Evolutionary conservation across 2,113 vertebrate species (phyloP), one percentile per base, ranked within the genome.

Genomic region (Ailuropoda melanoleuca): DNA sequence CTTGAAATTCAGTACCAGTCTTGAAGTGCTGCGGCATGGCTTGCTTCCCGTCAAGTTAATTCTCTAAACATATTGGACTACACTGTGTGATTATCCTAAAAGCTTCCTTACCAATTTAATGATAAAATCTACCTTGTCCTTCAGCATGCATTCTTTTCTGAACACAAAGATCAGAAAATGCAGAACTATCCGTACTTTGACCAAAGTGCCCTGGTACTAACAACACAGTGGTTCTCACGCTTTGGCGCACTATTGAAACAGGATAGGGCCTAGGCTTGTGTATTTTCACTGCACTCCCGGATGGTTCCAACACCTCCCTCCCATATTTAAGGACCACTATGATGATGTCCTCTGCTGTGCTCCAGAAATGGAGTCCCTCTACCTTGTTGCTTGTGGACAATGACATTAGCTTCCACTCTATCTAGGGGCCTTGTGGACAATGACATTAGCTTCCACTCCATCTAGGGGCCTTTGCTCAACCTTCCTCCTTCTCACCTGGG

Each of bases 51-150:
- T 68, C 77, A 62, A 46, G 23, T 39, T 92, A 75, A 75, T 31
- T 95, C 64, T 83, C 87, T 95, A 86, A 91, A 89, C 70, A 93
- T 21, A 56, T 15, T 92, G 29, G 66, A 58, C 4, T 94, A 31
- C 18, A 80, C 75, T 85, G 43, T 96, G 80, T 84, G 48, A 95
- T 92, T 50, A 96, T 50, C 74, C 72, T 88, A 77, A 95, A 48
- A 93, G 39, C 48, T 86, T 91, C 62, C 70, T 77, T 83, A 88
- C 87, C 93, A 83, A 84, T 66, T 91, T 87, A 93, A 84, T 80
- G 55, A 93, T 93, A 78, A 95, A 93, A 82, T 80, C 19, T 62
- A 88, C 80, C 70, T 88, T 85, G 58, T 46, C 46, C 83, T 92
- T 81, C 74, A 96, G 83, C 50, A 48, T n/a, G 29, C 56, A 43